Conservation (phyloP, 2,797 vertebrate genomes). For the Enoplosus armatus region DNA sequence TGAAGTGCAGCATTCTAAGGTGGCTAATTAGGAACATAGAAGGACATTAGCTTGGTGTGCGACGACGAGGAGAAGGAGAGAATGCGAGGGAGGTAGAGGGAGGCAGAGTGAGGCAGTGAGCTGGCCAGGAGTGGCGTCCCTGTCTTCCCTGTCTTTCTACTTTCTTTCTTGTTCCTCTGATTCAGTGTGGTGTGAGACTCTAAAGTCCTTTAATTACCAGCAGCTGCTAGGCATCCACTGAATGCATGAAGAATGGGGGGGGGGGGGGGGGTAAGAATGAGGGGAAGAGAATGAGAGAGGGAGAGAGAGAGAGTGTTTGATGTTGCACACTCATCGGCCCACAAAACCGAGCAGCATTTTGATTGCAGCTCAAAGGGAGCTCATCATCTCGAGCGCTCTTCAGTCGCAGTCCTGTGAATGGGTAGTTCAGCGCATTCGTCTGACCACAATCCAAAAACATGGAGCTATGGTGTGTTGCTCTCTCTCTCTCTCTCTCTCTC, state of each 20-base stretch:
- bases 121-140: slow-evolving; percentile 65
- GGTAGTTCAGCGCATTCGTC: slow-evolving; percentile 59
- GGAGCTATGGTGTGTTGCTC: slow-evolving; percentile 42
- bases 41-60: slow-evolving; percentile 75
- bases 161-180: slow-evolving; percentile 65
- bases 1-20: slow-evolving; percentile 67
- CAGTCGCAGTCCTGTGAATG: slow-evolving; percentile 67
- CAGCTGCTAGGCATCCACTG: slow-evolving; percentile 82
- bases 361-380: slow-evolving; percentile 81
- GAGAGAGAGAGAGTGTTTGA: slow-evolving; percentile 69
- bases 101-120: slow-evolving; percentile 29
- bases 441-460: slow-evolving; percentile 76
- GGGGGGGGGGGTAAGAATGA: slow-evolving; percentile 50
- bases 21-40: slow-evolving; percentile 82
- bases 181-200: slow-evolving; percentile 69
- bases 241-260: slow-evolving; percentile 62
- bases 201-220: slow-evolving; percentile 84
- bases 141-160: slow-evolving; percentile 53
- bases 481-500: slow-evolving; percentile 5
- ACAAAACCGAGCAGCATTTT: slow-evolving; percentile 76
- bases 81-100: slow-evolving; percentile 31
- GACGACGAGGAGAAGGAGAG: slow-evolving; percentile 50
- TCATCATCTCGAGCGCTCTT: slow-evolving; percentile 80
- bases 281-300: slow-evolving; percentile 50
- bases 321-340: slow-evolving; percentile 68